Base-by-base conservation (phyloP, 1,140 invertebrate genomes). In the Catajapyx aquilonaris region DNA sequence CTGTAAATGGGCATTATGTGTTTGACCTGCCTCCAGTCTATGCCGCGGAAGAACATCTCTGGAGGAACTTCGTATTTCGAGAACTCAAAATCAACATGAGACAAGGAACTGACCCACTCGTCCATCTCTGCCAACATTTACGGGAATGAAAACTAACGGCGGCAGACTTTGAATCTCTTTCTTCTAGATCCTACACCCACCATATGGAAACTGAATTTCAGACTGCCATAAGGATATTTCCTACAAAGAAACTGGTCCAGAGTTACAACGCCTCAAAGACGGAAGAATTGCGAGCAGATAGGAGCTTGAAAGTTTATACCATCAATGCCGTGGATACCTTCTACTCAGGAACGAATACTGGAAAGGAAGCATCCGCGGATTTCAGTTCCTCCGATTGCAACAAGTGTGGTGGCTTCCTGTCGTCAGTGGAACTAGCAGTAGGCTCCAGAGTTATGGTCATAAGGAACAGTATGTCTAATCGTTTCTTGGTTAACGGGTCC, bases 371-470 rank as follows among this genome's bases (percentile, higher is more conserved):
- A 15, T n/a, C 30, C n/a, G 34, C 20, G 9, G 21, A 23, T 9
- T 16, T 40, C 16, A 30, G 41, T 21, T 31, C 43, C 10, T 34
- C 20, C 16, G 34, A 46, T 35, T 20, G 37, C 17, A 47, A 46
- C 32, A 39, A 41, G 16, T 36, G 23, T 40, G 41, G 31, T 23
- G 38, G 44, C 25, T 16, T 43, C 19, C 44, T 35, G 32, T 28
- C 18, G 28, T 18, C 32, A 32, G 34, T 46, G 37, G 33, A 39
- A 20, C 35, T 42, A 19, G 46, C 35, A 15, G 20, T 37, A 5
- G 44, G 41, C n/a, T 34, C 37, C 15, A 37, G 31, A 32, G 44
- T 45, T 4, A 46, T 46, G 40, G 33, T 46, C 11, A n/a, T 34
- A 10, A 20, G 23, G n/a, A 42, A 46, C 34, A 37, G 45, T 25